phyloP scores from a whole-genome alignment of 1,140 invertebrate genomes.

The Macrobrachium rosenbergii region DNA sequence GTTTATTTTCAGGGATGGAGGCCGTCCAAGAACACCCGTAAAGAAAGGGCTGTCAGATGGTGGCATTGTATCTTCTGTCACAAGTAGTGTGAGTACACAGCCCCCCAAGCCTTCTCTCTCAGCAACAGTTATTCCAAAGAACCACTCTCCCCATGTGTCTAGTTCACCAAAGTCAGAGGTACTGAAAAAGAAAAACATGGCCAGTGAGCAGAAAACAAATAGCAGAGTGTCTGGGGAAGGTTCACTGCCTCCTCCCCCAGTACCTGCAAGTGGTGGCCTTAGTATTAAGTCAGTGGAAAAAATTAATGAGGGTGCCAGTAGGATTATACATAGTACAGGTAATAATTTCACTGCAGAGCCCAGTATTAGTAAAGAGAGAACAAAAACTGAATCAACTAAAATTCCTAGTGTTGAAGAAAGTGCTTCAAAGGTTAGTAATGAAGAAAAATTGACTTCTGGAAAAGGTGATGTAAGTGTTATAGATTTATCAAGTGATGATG shows the following conservation, averaged over 20 bases:
- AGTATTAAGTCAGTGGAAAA: slow-evolving; percentile 61
- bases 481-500: slow-evolving; percentile 64
- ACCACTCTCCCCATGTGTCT: not conserved
- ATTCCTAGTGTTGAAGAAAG: not conserved
- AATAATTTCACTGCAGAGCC: not conserved
- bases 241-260: slow-evolving; percentile 3
- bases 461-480: slow-evolving; percentile 45
- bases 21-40: not conserved
- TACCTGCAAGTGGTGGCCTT: slow-evolving; percentile 23
- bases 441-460: not conserved
- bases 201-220: slow-evolving; percentile 5
- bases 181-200: slow-evolving; percentile 1
- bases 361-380: slow-evolving; percentile 2
- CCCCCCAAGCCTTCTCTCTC: slow-evolving; percentile 54
- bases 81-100: slow-evolving; percentile 22
- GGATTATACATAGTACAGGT: not conserved
- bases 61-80: slow-evolving; percentile 20
- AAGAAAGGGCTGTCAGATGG: slow-evolving; percentile 44
- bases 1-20: not conserved
- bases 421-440: slow-evolving; percentile 2
- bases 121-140: slow-evolving; percentile 54
- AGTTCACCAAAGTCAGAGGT: slow-evolving; percentile 18
- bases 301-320: slow-evolving; percentile 54
- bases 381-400: not conserved
- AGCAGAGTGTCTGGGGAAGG: no score